phyloP scores from a whole-genome alignment of 2,113 vertebrate genomes.

The Gavia stellata region DNA sequence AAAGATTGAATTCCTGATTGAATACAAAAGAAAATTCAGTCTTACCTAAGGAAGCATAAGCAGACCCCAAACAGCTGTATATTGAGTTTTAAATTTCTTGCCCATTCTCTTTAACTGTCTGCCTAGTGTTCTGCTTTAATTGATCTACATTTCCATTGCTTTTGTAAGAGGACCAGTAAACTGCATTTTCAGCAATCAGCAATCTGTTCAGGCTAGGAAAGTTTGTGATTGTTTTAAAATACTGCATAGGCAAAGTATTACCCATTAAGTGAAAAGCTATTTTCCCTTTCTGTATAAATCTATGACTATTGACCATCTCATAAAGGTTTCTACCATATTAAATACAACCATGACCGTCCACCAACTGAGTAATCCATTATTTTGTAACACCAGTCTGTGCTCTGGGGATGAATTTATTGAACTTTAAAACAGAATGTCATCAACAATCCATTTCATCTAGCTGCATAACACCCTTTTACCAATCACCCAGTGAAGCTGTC shows the following conservation, averaged over 20 bases:
- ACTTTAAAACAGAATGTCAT: slow-evolving; percentile 50
- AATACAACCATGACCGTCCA: background rate
- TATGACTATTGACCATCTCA: slow-evolving; percentile 23
- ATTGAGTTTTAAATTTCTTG: background rate
- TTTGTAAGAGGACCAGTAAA: background rate
- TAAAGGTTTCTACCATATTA: slow-evolving; percentile 45
- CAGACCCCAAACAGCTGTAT: background rate
- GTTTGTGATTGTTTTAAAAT: slow-evolving; percentile 23
- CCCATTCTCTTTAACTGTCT: background rate
- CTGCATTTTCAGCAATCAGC: background rate
- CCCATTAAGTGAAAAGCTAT: background rate
- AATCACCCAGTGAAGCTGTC: background rate
- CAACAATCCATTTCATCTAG: slow-evolving; percentile 50
- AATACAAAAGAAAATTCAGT: background rate
- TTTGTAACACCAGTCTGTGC: slow-evolving; percentile 12
- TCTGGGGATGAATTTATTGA: slow-evolving; percentile 42
- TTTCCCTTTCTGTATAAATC: slow-evolving; percentile 47
- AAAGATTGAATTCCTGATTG: background rate
- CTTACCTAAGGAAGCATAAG: background rate
- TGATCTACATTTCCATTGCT: background rate
- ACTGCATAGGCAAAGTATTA: slow-evolving; percentile 18
- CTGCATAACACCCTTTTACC: slow-evolving; percentile 32
- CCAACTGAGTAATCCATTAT: slow-evolving; percentile 17
- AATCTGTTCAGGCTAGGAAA: background rate
- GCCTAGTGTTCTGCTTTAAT: background rate